These are phyloP conservation scores for Gastrophysa polygoni DNA, from an alignment of 2,888 invertebrate species.

Conservation along the genomic window DNA sequence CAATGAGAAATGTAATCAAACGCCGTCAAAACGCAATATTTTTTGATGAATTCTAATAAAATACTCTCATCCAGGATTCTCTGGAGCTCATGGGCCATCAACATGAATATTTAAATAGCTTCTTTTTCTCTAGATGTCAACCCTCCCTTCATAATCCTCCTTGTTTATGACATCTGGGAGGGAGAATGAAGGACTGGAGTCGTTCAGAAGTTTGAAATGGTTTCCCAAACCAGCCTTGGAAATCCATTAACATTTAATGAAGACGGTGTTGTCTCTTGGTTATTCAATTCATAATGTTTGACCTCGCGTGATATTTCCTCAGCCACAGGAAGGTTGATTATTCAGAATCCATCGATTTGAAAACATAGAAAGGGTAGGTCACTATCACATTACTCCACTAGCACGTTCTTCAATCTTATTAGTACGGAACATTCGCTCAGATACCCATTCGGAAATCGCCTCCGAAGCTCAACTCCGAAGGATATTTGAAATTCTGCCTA, in stretches of 20 bases:
- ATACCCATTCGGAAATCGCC: too few relatives aligned
- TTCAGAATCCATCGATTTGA: too few relatives aligned
- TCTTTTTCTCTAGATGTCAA: constrained; percentile 14
- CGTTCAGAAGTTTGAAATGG: constrained; percentile 29
- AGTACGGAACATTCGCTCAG: too few relatives aligned
- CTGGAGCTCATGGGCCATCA: constrained; percentile 19
- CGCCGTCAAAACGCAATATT: constrained; percentile 14
- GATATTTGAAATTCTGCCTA: too few relatives aligned
- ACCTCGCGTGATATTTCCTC: not conserved
- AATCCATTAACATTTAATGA: constrained; percentile 44
- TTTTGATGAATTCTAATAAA: constrained; percentile 19
- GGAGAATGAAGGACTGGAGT: constrained; percentile 33
- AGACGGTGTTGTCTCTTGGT: constrained; percentile 27
- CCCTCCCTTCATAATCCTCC: constrained; percentile 34
- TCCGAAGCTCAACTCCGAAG: too few relatives aligned
- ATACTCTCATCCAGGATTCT: constrained; percentile 7
- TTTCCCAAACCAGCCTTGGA: constrained; percentile 30
- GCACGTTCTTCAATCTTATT: too few relatives aligned
- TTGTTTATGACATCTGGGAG: constrained; percentile 41
- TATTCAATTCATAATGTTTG: not conserved
- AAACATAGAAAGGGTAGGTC: too few relatives aligned
- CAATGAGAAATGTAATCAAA: constrained; percentile 20
- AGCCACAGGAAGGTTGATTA: too few relatives aligned
- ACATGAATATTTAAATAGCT: constrained; percentile 30
- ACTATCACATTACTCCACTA: too few relatives aligned